phyloP scores from a whole-genome alignment of 2,888 invertebrate species.

The Hoplodrina ambigua region DNA sequence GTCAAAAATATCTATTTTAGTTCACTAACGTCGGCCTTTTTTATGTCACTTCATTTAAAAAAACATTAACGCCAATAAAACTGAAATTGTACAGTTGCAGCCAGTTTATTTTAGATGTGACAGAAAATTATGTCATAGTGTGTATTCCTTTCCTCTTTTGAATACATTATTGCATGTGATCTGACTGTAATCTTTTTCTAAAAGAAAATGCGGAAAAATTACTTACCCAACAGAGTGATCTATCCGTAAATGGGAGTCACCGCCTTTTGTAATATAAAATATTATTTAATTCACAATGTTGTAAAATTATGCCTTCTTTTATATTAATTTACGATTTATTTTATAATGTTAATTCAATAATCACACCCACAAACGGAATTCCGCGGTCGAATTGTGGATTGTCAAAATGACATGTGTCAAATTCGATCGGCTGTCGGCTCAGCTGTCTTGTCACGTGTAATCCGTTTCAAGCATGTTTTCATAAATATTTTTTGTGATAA shows the following conservation, averaged over 20 bases:
- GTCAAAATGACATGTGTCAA: slow-evolving; percentile 66
- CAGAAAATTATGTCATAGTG: slow-evolving; percentile 53
- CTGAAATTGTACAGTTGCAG: slow-evolving; percentile 21
- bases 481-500: neutral
- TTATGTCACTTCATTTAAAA: slow-evolving; percentile 47
- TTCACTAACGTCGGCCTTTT: slow-evolving; percentile 59
- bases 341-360: slow-evolving; percentile 59
- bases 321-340: slow-evolving; percentile 54
- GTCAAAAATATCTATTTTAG: slow-evolving; percentile 74
- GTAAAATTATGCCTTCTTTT: slow-evolving; percentile 26
- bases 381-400: slow-evolving; percentile 70
- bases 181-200: slow-evolving; percentile 50
- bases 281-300: slow-evolving; percentile 66
- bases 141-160: slow-evolving; percentile 71
- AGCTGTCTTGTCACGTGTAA: slow-evolving; percentile 52
- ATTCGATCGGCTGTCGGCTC: slow-evolving; percentile 67
- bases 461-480: slow-evolving; percentile 43
- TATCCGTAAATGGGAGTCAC: slow-evolving; percentile 66
- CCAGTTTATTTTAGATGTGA: slow-evolving; percentile 55
- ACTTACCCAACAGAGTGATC: slow-evolving; percentile 76
- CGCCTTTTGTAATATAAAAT: slow-evolving; percentile 43
- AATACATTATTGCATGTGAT: slow-evolving; percentile 36
- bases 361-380: slow-evolving; percentile 82
- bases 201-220: slow-evolving; percentile 43
- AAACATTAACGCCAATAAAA: slow-evolving; percentile 40